A percentile compares a stretch with the other conserved stretches of the same genome.
Conservation (phyloP, 2,113 vertebrate genomes). For the Esox niger region DNA sequence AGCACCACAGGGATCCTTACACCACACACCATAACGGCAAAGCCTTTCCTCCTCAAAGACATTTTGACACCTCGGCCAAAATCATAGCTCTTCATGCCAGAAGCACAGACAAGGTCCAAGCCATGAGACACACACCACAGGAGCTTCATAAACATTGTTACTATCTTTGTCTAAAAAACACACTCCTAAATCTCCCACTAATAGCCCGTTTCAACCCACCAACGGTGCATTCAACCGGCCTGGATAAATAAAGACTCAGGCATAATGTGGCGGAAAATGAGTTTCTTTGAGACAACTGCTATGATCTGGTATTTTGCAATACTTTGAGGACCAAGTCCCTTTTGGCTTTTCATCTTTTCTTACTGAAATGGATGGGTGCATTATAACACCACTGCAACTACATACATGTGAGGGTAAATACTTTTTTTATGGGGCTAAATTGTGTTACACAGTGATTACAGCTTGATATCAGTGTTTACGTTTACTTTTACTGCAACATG, state of each 20-base stretch:
- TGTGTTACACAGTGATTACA: not conserved
- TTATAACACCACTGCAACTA: not conserved
- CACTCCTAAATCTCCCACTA: constrained; percentile 14
- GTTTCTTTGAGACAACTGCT: not conserved
- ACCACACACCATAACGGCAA: not conserved
- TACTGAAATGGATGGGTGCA: not conserved
- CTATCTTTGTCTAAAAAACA: constrained; percentile 10
- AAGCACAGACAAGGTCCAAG: not conserved
- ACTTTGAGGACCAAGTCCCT: not conserved
- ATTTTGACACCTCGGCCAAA: constrained; percentile 4
- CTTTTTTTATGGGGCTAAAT: not conserved
- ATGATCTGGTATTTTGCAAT: not conserved
- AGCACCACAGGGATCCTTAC: constrained; percentile 2
- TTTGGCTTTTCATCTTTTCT: not conserved
- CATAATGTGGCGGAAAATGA: not conserved
- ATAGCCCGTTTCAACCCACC: constrained; percentile 24
- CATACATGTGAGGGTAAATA: not conserved
- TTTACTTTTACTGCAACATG: no score
- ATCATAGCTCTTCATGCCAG: constrained; percentile 10
- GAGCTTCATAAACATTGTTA: constrained; percentile 12
- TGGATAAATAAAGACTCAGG: constrained; percentile 5
- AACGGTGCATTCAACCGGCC: constrained; percentile 15
- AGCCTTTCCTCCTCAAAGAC: not conserved
- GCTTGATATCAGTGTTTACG: no score
- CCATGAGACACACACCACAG: constrained; percentile 3